Conservation (phyloP, 2,113 vertebrate genomes). For the Tragelaphus buxtoni region DNA sequence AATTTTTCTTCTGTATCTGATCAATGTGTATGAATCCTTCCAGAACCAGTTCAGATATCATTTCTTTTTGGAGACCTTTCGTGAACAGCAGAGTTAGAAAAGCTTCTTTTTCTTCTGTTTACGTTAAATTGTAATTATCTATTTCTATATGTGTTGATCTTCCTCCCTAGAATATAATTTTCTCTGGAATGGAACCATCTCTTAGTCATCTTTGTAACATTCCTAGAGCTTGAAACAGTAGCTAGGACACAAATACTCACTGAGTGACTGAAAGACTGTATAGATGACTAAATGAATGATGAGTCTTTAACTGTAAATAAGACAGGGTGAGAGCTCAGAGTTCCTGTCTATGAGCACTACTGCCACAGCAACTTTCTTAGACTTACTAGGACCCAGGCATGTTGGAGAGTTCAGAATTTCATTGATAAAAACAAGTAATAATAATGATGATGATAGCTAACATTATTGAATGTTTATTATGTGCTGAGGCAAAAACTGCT, state of each 20-base stretch:
- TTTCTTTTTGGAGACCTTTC: background rate
- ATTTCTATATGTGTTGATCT: background rate
- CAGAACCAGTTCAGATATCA: background rate
- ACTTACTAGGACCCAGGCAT: background rate
- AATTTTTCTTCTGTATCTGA: background rate
- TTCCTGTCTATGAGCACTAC: background rate
- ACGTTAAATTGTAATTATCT: background rate
- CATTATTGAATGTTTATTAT: background rate
- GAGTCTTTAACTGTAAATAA: background rate
- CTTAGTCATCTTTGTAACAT: background rate
- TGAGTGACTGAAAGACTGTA: background rate
- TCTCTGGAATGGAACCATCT: background rate
- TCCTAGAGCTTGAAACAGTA: background rate
- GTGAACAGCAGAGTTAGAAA: background rate
- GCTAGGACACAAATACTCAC: background rate
- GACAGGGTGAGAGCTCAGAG: background rate
- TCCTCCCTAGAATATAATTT: background rate
- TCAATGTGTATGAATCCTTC: background rate
- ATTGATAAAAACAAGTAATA: background rate
- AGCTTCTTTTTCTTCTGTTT: background rate
- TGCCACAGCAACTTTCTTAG: background rate
- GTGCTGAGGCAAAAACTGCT: constrained; percentile 5
- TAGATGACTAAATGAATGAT: background rate
- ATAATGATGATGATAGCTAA: background rate
- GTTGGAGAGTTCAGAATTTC: background rate